Base-by-base conservation (phyloP, 2,113 vertebrate genomes). In the Passer montanus region DNA sequence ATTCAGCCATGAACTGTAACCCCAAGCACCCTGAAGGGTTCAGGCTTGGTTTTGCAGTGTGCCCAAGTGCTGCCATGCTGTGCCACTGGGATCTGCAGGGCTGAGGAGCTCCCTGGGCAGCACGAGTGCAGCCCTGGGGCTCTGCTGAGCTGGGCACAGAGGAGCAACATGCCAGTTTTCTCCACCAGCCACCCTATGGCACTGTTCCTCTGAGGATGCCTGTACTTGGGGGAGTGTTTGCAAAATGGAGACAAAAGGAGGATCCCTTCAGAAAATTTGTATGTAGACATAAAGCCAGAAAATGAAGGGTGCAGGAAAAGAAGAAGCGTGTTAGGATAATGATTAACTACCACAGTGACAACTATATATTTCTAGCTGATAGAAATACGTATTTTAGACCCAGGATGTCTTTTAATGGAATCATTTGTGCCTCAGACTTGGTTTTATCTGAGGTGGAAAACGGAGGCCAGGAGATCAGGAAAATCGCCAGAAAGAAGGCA, bases 371-470 rank as follows among this genome's bases (percentile, higher is more conserved):
- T 86, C 33, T 68, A 50, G 23, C 19, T 43, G 58, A 66, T 28
- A 43, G 28, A 64, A 72, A 50, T 60, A 13, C 0, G 0, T 37
- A 11, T 70, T 77, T 93, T 67, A 66, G 82, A 62, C 63, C 31
- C 39, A 39, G 62, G 10, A 20, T 66, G 63, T 66, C 37, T 83
- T 83, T 70, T 72, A 78, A 64, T 33, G 22, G n/a, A 82, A 37
- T 15, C 0, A 0, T 90, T 84, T 56, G 49, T 70, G 55, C 63
- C 67, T 69, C 39, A 59, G 70, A 67, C 16, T 15, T 2, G 1
- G 13, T 47, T 72, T 69, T 56, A 58, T 69, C 58, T 0, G 1
- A 77, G 39, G n/a, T 84, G 37, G 66, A 75, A 73, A 88, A 76
- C 50, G 2, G 21, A 68, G 62, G 75, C 26, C 43, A 49, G 55